Percentiles rank a stretch among this genome's conserved stretches.
Conservation (phyloP, 2,113 vertebrate species). For the Alexandromys fortis region DNA sequence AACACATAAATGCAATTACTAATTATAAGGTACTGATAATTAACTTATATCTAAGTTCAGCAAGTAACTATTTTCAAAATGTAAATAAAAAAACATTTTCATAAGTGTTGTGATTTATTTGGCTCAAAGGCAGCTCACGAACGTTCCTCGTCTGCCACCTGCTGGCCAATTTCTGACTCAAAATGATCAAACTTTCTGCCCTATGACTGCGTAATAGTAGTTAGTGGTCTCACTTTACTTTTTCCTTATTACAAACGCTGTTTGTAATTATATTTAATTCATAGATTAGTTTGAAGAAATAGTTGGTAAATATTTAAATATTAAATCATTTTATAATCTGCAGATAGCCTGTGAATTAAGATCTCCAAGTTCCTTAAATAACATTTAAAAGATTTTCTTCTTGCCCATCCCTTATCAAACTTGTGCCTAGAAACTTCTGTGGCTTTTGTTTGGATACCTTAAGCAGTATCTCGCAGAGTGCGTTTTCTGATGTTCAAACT, state of each 20-base stretch:
- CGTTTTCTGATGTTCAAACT: neutral
- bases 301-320: neutral
- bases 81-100: neutral
- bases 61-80: neutral
- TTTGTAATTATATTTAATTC: neutral
- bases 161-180: neutral
- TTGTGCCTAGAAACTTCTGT: neutral
- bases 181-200: neutral
- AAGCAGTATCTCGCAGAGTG: neutral
- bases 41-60: neutral
- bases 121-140: neutral
- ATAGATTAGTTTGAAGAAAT: neutral
- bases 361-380: neutral
- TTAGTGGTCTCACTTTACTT: neutral
- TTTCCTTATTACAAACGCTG: neutral
- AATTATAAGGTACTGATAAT: neutral
- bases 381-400: neutral
- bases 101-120: neutral
- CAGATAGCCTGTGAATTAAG: neutral
- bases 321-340: neutral
- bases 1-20: neutral
- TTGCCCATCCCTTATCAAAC: neutral
- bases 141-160: constrained; percentile 30
- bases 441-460: neutral
- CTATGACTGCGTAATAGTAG: neutral